Percentiles rank a stretch among this genome's conserved stretches.
These are phyloP conservation scores for Rhadina sibilatrix DNA, from an alignment of 2,113 vertebrate species.

Conservation along the genomic window DNA sequence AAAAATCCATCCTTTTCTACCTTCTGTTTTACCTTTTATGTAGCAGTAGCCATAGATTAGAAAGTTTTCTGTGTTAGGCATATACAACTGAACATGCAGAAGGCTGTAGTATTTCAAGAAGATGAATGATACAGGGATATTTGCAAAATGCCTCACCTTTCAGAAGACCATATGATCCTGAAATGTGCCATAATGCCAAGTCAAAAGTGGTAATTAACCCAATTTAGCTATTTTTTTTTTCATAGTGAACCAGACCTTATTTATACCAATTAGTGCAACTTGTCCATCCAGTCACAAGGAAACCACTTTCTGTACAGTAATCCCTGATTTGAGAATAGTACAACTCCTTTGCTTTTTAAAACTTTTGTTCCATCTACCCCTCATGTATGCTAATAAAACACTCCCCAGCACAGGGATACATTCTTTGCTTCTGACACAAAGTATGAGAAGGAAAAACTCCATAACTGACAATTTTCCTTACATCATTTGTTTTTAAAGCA, in stretches of 20 bases:
- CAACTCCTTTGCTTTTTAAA: not conserved
- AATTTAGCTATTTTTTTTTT: not conserved
- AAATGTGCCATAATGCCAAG: not conserved
- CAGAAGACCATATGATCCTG: not conserved
- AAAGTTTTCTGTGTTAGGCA: not conserved
- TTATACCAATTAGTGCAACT: not conserved
- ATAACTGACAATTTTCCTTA: not conserved
- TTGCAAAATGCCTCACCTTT: not conserved
- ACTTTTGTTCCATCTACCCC: not conserved
- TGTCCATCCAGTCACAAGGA: not conserved
- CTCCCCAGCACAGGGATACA: not conserved
- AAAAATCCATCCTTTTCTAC: not conserved
- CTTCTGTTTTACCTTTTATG: not conserved
- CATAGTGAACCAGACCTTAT: not conserved
- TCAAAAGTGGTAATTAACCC: not conserved
- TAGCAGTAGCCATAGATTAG: not conserved
- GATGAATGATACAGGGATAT: not conserved
- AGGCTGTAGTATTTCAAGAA: not conserved
- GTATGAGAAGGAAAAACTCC: not conserved
- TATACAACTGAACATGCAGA: not conserved
- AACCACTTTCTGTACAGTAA: not conserved
- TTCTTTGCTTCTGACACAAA: slow-evolving; percentile 9
- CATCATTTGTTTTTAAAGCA: slow-evolving; percentile 50
- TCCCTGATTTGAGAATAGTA: not conserved
- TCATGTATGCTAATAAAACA: not conserved